Conservation (phyloP, 2,888 invertebrate genomes). For the Apotomis betuletana region DNA sequence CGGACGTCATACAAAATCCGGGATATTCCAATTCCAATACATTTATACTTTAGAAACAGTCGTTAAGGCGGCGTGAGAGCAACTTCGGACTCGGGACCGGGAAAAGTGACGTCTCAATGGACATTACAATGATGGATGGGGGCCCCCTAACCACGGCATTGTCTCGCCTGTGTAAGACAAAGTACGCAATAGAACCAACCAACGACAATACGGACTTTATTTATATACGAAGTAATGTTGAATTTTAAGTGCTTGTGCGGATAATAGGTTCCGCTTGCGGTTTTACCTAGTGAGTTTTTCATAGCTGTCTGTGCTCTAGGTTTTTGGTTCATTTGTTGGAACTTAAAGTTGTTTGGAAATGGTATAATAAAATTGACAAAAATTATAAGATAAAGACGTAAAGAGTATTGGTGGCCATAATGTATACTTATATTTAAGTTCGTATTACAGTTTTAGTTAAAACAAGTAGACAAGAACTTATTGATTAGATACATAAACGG, state of each 20-base stretch:
- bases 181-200: constrained; percentile 25
- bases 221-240: not conserved
- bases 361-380: not conserved
- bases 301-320: constrained; percentile 9
- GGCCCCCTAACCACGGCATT: constrained; percentile 47
- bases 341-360: not conserved
- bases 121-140: constrained; percentile 52
- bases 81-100: constrained; percentile 34
- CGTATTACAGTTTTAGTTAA: too few species aligned
- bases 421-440: too few species aligned
- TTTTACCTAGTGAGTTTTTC: constrained; percentile 19
- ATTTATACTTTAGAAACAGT: constrained; percentile 25
- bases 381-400: not conserved
- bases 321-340: not conserved
- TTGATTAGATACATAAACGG: too few species aligned
- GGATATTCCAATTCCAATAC: constrained; percentile 12
- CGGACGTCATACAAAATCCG: constrained; percentile 3
- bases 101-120: constrained; percentile 51
- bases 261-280: constrained; percentile 23
- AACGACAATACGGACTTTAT: constrained; percentile 8
- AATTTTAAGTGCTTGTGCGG: not conserved
- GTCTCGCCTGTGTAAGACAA: constrained; percentile 44
- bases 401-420: too few species aligned
- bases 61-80: constrained; percentile 28
- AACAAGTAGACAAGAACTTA: too few species aligned